These are phyloP conservation scores for Myrmophylax atrothorax DNA, from an alignment of 2,113 vertebrate species.

Conservation along the genomic window DNA sequence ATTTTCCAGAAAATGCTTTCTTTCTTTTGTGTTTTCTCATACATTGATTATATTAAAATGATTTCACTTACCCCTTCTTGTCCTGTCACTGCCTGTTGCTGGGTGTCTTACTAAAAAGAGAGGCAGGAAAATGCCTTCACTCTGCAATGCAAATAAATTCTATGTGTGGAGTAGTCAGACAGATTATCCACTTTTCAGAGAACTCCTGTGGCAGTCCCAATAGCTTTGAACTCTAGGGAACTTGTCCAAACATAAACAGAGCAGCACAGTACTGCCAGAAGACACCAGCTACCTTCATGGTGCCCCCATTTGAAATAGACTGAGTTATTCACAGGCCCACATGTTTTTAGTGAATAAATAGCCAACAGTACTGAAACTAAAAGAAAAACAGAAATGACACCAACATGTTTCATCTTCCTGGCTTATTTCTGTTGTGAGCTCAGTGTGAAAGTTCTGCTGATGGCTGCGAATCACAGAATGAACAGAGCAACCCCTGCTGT, in stretches of 20 bases:
- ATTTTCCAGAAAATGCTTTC: slow-evolving; percentile 77
- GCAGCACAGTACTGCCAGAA: background rate
- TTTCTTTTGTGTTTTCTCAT: slow-evolving; percentile 66
- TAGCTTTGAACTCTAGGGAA: background rate
- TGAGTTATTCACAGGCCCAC: background rate
- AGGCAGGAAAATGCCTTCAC: background rate
- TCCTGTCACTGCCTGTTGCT: slow-evolving; percentile 41
- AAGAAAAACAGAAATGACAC: background rate
- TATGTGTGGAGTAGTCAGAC: background rate
- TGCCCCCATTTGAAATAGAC: background rate
- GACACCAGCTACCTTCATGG: background rate
- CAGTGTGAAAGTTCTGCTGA: background rate
- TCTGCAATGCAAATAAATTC: background rate
- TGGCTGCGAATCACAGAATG: background rate
- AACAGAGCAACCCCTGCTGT: background rate
- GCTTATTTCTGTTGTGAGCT: background rate
- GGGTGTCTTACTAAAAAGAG: slow-evolving; percentile 46
- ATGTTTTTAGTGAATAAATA: background rate
- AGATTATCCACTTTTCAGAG: background rate
- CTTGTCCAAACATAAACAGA: background rate
- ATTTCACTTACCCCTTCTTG: slow-evolving; percentile 67
- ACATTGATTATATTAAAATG: slow-evolving; percentile 75
- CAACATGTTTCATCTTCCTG: background rate
- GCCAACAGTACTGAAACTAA: background rate
- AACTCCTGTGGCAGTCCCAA: background rate